Evolutionary conservation across 2,113 vertebrate species (phyloP).

Genomic region (Lampris megalopsis): DNA sequence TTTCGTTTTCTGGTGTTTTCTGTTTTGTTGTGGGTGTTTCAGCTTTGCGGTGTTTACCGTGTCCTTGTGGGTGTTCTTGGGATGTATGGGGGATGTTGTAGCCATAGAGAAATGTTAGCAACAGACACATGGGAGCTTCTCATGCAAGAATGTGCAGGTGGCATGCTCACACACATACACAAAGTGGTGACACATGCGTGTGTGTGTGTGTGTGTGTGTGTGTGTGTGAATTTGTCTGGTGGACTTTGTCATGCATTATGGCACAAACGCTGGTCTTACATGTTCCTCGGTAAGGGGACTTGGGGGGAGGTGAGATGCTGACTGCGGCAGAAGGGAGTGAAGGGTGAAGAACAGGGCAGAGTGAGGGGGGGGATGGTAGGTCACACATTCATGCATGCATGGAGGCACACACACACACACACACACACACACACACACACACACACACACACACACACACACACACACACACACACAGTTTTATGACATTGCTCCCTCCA

Average conservation of each 20-base stretch:
- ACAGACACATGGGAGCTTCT: background rate
- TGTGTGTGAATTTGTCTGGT: background rate
- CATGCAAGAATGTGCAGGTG: background rate
- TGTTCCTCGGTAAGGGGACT: conserved; percentile 22
- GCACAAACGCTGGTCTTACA: conserved; percentile 8
- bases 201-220: conserved; percentile 1
- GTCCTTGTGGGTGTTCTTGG: background rate
- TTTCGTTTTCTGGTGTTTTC: background rate
- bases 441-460: conserved; percentile 22
- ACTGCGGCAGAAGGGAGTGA: conserved; percentile 6
- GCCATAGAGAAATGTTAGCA: background rate
- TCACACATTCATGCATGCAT: background rate
- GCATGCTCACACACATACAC: no score
- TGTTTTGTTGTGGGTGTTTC: background rate
- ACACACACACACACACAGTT: conserved; percentile 16
- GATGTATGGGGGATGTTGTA: conserved; percentile 3
- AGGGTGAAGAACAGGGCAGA: background rate
- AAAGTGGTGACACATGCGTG: background rate
- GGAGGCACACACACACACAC: conserved; percentile 1
- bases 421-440: conserved; percentile 9
- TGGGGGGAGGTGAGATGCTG: background rate
- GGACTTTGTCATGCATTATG: conserved; percentile 9
- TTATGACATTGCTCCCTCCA: background rate
- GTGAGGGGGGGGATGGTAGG: background rate
- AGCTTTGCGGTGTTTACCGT: background rate